These are phyloP conservation scores for Channa argus DNA, from an alignment of 2,113 vertebrate genomes.

Conservation along the genomic window DNA sequence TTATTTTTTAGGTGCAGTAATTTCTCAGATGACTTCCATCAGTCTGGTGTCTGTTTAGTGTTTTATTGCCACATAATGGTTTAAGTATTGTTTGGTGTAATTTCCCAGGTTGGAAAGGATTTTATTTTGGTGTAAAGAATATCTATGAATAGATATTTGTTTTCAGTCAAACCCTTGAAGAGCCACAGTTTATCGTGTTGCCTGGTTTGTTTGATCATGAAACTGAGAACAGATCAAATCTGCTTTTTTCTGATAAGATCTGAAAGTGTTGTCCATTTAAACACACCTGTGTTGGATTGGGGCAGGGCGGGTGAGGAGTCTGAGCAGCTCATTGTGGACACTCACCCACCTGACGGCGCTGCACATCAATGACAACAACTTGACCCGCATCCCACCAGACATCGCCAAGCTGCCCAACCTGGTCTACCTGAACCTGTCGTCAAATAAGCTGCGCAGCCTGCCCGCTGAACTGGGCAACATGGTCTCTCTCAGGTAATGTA, in stretches of 20 bases:
- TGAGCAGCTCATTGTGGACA: constrained; percentile 95
- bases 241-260: not conserved
- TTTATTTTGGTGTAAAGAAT: not conserved
- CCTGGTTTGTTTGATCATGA: too few relatives aligned
- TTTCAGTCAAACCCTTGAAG: too few relatives aligned
- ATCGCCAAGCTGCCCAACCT: constrained; percentile 98
- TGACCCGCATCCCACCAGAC: constrained; percentile 97
- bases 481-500: constrained; percentile 96
- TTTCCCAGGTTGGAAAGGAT: not conserved
- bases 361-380: constrained; percentile 98
- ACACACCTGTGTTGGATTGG: not conserved
- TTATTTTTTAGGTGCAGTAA: not conserved
- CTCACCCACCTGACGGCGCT: constrained; percentile 97
- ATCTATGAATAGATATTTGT: not conserved
- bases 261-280: not conserved
- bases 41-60: not conserved
- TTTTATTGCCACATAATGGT: not conserved
- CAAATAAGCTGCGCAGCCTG: constrained; percentile 99
- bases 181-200: not conserved
- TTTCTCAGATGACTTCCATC: not conserved
- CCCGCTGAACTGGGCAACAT: constrained; percentile 99
- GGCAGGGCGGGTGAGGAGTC: constrained; percentile 93
- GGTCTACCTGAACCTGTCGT: constrained; percentile 98
- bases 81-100: not conserved
- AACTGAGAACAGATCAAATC: too few relatives aligned